Base-by-base conservation (phyloP, 1,140 invertebrate genomes). In the Philopotamus ludificatus region DNA sequence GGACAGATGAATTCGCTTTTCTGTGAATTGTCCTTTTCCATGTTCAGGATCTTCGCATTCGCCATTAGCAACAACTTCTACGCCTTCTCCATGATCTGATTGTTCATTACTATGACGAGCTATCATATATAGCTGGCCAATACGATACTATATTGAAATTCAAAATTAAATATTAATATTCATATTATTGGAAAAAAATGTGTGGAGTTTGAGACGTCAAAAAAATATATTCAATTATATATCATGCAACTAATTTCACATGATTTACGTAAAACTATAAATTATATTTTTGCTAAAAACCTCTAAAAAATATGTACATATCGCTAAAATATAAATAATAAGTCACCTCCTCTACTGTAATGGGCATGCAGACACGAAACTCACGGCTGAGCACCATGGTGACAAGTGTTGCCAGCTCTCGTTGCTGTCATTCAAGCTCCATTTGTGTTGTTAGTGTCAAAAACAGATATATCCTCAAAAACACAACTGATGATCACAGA, bases 51-150 rank as follows among this genome's bases (percentile, higher is more conserved):
- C 89, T 68, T 87, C 86, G 72, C 91, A 90, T 44, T 89, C 84
- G 63, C 85, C 83, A 77, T 95, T 95, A 58, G 90, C 88, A 15
- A 95, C 83, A 1, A 95, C 92, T 77, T 96, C 93, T 2, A 96
- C 93, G n/a, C 93, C 93, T 77, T 95, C 93, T 4, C 93, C 93
- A 59, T 87, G 86, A 70, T 89, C 88, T 8, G 92, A 94, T 73
- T 97, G 93, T 73, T 96, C 93, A 73, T 89, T 86, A 76, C 93
- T 95, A 73, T 97, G 94, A 63, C 93, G 86, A 3, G 93, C 92
- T 72, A 96, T 95, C 94, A 96, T 97, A 77, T 95, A 96, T 53
- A 97, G 81, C 73, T 97, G 94, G 0, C 93, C 94, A 74, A 95
- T 89, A 54, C 86, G 87, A 77, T 97, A 97, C 93, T 96, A 74